Evolutionary conservation across 2,113 vertebrate species (phyloP).

Genomic region (Sturnus vulgaris): DNA sequence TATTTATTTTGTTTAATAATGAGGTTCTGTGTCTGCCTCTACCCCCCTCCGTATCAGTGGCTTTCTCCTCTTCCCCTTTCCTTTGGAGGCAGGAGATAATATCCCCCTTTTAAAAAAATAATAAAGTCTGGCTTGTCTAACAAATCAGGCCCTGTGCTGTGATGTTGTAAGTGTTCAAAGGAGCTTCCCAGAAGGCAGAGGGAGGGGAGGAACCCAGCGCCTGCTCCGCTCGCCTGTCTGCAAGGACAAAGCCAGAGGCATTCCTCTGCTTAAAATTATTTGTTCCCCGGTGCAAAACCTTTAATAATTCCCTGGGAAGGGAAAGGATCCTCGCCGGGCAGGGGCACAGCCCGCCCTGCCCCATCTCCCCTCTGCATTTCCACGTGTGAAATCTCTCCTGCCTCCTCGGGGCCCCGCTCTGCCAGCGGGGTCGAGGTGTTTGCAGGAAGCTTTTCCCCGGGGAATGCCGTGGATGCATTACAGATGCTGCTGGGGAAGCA

Average conservation of each 20-base stretch:
- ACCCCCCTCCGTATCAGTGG: slow-evolving; percentile 6
- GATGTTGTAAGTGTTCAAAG: slow-evolving; percentile 56
- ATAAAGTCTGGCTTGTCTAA: slow-evolving; percentile 57
- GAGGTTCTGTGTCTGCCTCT: slow-evolving; percentile 67
- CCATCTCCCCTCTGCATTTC: not conserved
- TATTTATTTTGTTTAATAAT: slow-evolving; percentile 79
- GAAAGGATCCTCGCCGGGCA: accelerated
- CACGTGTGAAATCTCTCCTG: accelerated
- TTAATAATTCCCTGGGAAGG: not conserved
- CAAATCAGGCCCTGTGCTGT: slow-evolving; percentile 50
- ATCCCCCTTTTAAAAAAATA: slow-evolving; percentile 65
- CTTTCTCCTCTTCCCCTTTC: slow-evolving; percentile 57
- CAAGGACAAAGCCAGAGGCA: not conserved
- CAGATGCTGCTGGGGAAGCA: accelerated
- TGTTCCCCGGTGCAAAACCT: not conserved
- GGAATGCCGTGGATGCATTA: accelerated
- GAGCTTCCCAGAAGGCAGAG: slow-evolving; percentile 43
- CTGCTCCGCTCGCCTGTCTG: not conserved
- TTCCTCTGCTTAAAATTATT: not conserved
- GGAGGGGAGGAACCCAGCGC: not conserved
- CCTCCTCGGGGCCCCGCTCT: not conserved
- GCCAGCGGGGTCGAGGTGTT: not conserved
- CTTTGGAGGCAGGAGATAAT: slow-evolving; percentile 60
- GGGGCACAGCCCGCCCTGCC: accelerated
- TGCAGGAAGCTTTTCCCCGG: not conserved